A percentile compares a stretch with the other conserved stretches of the same genome.
Evolutionary conservation across 2,888 invertebrate genomes (phyloP).

Genomic region (Stegana nigrithorax): DNA sequence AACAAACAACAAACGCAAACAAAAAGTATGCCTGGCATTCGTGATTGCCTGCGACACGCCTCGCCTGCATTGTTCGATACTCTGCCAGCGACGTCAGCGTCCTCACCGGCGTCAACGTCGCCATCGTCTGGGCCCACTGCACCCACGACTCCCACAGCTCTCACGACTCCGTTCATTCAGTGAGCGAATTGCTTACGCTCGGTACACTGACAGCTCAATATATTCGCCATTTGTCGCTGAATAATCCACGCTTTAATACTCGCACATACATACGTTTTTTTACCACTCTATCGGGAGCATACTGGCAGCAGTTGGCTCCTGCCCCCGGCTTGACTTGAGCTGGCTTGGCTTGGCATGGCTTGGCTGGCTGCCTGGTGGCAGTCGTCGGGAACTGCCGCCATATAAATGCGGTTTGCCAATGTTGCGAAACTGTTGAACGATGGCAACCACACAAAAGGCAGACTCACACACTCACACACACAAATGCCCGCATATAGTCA

Average conservation of each 20-base stretch:
- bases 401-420: constrained; percentile 43
- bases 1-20: too few relatives aligned
- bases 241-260: constrained; percentile 26
- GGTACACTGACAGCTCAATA: constrained; percentile 50
- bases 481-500: not conserved
- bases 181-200: constrained; percentile 3
- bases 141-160: too few relatives aligned
- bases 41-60: too few relatives aligned
- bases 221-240: constrained; percentile 59
- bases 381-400: constrained; percentile 34
- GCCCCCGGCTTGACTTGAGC: too few relatives aligned
- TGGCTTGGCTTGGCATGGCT: too few relatives aligned
- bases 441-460: constrained; percentile 31
- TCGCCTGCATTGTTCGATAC: too few relatives aligned
- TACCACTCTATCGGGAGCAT: too few relatives aligned
- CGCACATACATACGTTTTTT: not conserved
- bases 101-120: too few relatives aligned
- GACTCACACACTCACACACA: constrained; percentile 19
- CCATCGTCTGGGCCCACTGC: too few relatives aligned
- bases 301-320: constrained; percentile 1
- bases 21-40: too few relatives aligned
- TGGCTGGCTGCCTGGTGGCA: constrained; percentile 8
- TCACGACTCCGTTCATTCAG: too few relatives aligned
- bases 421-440: constrained; percentile 57
- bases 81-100: too few relatives aligned